These are phyloP conservation scores for Cavia porcellus DNA, from an alignment of 2,113 vertebrate genomes.

Conservation along the genomic window DNA sequence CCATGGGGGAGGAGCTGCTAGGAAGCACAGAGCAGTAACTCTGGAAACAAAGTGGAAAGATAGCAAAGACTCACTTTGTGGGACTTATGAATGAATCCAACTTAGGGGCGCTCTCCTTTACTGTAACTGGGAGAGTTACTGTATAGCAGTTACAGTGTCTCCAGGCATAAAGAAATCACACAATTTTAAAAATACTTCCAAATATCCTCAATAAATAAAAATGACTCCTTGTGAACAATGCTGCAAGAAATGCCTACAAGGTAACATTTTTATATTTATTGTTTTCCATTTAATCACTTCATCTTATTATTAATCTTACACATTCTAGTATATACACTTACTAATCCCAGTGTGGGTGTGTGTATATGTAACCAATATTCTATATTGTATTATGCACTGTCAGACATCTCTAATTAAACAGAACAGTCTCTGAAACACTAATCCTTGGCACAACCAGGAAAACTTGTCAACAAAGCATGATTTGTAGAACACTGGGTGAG, in stretches of 20 bases:
- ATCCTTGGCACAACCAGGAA: slow-evolving; percentile 56
- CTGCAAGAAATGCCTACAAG: slow-evolving; percentile 40
- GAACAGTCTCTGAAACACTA: slow-evolving; percentile 62
- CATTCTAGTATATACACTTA: background rate
- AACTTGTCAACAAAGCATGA: slow-evolving; percentile 50
- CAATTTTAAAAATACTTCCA: slow-evolving; percentile 30
- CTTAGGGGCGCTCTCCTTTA: background rate
- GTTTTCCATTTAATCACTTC: background rate
- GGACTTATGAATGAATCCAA: background rate
- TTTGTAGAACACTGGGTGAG: slow-evolving; percentile 27
- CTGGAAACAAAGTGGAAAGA: background rate
- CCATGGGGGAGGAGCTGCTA: background rate
- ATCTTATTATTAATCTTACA: background rate
- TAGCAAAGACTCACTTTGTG: background rate
- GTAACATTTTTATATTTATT: slow-evolving; percentile 29
- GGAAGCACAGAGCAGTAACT: background rate
- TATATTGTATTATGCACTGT: slow-evolving; percentile 48
- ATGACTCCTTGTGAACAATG: background rate
- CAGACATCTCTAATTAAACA: slow-evolving; percentile 76
- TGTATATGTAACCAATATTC: background rate
- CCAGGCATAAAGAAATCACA: background rate
- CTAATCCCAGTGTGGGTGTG: too few relatives aligned
- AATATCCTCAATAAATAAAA: slow-evolving; percentile 51
- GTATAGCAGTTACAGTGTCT: background rate
- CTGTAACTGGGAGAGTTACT: background rate